Percentiles rank a stretch among this genome's conserved stretches.
Evolutionary conservation across 2,888 invertebrate species (phyloP).

Genomic region (Dicycla oo): DNA sequence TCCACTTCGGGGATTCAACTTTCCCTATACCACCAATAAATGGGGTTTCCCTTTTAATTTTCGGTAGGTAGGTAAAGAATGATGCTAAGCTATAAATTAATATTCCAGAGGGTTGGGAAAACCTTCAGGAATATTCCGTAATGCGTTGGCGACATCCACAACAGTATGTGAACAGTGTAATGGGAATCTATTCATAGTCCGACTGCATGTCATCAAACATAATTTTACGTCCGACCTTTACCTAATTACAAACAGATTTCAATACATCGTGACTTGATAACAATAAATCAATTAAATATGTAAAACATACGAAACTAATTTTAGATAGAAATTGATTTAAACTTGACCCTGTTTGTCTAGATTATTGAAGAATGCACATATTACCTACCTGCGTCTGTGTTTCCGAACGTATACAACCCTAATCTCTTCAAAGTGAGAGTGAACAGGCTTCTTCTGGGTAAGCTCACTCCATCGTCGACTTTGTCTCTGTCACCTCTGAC

Average conservation of each 20-base stretch:
- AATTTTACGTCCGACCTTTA: conserved; percentile 48
- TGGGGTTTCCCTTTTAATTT: not conserved
- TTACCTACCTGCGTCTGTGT: no score
- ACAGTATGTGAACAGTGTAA: conserved; percentile 28
- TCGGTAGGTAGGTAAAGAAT: not conserved
- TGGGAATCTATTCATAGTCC: conserved; percentile 36
- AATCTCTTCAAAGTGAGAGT: no score
- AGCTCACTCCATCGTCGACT: no score
- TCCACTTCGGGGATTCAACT: conserved; percentile 6
- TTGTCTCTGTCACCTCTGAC: no score
- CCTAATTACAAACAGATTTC: conserved; percentile 45
- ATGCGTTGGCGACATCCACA: conserved; percentile 22
- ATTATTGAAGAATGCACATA: conserved; percentile 35
- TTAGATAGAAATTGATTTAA: conserved; percentile 43
- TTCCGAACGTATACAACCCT: no score
- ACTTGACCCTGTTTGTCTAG: conserved; percentile 42
- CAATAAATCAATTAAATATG: conserved; percentile 46
- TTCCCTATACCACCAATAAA: no score
- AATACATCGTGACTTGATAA: conserved; percentile 20
- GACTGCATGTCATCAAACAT: conserved; percentile 29
- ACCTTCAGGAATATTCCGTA: conserved; percentile 33
- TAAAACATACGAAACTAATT: conserved; percentile 23
- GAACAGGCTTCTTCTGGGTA: no score
- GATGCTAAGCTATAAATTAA: conserved; percentile 9
- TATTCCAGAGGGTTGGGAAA: conserved; percentile 12